Evolutionary conservation across 2,113 vertebrate species (phyloP).

Genomic region (Ochotona princeps): DNA sequence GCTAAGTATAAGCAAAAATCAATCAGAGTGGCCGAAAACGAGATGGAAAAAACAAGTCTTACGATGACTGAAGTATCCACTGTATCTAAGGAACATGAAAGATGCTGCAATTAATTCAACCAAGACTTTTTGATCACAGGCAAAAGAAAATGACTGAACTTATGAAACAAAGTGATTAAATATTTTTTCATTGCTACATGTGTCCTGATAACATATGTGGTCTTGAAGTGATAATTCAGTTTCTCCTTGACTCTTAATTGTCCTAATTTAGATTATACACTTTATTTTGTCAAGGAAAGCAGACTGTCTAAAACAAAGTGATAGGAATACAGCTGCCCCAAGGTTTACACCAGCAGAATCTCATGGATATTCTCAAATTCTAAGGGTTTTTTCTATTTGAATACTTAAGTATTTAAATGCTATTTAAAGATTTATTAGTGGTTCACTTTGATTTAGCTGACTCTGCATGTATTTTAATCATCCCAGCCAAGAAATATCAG

Average conservation of each 20-base stretch:
- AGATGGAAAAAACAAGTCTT: background rate
- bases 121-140: background rate
- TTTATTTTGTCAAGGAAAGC: background rate
- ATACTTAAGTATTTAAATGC: constrained; percentile 53
- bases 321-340: background rate
- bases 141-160: background rate
- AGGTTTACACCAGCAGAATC: background rate
- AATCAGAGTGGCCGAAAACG: background rate
- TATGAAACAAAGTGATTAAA: background rate
- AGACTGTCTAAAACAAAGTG: background rate
- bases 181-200: background rate
- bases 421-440: constrained; percentile 25
- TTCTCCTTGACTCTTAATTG: background rate
- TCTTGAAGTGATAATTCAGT: background rate
- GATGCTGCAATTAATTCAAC: background rate
- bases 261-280: background rate
- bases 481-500: background rate
- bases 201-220: background rate
- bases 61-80: background rate
- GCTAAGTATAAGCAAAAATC: background rate
- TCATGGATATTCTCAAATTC: background rate
- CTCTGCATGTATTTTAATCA: constrained; percentile 36
- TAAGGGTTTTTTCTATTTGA: background rate
- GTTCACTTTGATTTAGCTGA: constrained; percentile 16
- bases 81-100: background rate